These are phyloP conservation scores for Callipepla californica DNA, from an alignment of 2,113 vertebrate species.

Conservation along the genomic window DNA sequence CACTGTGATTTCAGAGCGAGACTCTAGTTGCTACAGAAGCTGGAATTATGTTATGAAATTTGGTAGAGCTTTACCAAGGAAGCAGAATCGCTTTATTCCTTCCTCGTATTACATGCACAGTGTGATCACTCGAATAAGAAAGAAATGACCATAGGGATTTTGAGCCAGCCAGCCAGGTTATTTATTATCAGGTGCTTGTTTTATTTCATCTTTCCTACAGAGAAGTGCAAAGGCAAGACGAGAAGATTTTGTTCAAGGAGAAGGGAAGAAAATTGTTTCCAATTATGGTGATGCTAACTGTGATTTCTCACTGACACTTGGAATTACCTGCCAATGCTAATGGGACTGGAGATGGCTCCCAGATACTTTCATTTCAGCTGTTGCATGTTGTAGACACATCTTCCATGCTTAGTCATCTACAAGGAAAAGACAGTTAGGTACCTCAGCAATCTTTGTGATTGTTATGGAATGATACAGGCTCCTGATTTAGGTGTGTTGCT, in stretches of 20 bases:
- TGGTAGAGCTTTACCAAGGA: neutral
- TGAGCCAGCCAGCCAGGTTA: neutral
- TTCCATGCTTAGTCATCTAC: neutral
- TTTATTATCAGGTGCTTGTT: neutral
- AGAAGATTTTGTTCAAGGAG: neutral
- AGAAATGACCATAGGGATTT: neutral
- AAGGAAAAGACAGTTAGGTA: neutral
- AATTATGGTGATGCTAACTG: neutral
- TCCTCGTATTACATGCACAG: neutral
- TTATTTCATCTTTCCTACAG: neutral
- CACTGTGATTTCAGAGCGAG: neutral
- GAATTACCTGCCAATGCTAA: neutral
- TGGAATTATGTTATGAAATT: neutral
- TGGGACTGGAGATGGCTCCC: neutral
- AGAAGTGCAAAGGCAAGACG: neutral
- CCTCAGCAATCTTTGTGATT: neutral
- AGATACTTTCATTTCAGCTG: neutral
- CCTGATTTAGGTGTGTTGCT: neutral
- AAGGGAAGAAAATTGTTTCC: neutral
- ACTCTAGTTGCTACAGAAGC: neutral
- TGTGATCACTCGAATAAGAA: neutral
- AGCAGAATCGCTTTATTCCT: neutral
- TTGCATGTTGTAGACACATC: rapidly evolving
- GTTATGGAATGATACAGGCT: neutral
- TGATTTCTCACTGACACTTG: neutral